These are phyloP conservation scores for Erythrolamprus reginae DNA, from an alignment of 2,113 vertebrate genomes.

Conservation along the genomic window DNA sequence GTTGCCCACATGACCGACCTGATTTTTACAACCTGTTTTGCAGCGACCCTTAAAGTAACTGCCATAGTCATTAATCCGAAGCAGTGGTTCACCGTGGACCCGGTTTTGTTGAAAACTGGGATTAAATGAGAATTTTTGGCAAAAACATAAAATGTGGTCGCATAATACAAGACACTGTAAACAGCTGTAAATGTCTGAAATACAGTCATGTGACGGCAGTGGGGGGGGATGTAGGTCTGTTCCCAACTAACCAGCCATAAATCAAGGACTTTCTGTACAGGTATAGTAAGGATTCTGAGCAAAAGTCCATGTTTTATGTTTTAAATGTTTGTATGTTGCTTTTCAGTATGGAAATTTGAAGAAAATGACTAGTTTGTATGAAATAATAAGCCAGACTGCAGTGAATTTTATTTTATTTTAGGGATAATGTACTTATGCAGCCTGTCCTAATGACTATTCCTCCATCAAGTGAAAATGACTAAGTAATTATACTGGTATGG, in stretches of 20 bases:
- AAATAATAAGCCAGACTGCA: background rate
- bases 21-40: background rate
- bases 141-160: background rate
- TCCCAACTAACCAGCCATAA: background rate
- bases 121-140: background rate
- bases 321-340: background rate
- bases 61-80: background rate
- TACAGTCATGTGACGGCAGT: fast-evolving
- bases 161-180: background rate
- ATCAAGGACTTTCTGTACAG: background rate
- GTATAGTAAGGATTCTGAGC: background rate
- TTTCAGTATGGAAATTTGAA: background rate
- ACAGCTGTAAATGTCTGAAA: background rate
- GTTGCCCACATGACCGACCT: background rate
- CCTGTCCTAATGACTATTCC: background rate
- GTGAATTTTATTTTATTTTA: background rate
- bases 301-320: background rate
- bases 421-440: background rate
- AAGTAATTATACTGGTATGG: background rate
- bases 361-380: background rate
- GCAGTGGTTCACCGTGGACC: background rate
- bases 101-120: background rate
- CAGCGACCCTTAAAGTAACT: background rate
- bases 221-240: background rate
- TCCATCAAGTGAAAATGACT: background rate